Evolutionary conservation across 2,888 invertebrate genomes (phyloP).

Genomic region (Campoletis raptor): DNA sequence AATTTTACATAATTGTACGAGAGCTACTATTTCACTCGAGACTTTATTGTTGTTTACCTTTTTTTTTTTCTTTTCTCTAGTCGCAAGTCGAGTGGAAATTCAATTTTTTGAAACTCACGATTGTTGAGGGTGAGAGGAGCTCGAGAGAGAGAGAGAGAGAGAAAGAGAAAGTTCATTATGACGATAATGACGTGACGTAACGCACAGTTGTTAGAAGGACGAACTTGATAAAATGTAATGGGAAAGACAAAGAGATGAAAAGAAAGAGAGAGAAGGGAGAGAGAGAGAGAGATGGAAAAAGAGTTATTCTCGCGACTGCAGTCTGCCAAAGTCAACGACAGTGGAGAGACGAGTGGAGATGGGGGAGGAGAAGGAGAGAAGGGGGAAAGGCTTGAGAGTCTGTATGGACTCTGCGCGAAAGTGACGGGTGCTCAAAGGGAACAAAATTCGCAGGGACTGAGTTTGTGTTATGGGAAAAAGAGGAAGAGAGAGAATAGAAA

Average conservation of each 20-base stretch:
- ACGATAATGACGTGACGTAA: constrained; percentile 64
- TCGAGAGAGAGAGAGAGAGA: not conserved
- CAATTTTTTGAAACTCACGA: constrained; percentile 19
- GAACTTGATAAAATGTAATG: constrained; percentile 48
- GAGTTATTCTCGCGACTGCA: constrained; percentile 21
- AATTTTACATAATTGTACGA: not conserved
- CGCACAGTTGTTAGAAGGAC: constrained; percentile 26
- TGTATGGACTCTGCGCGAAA: constrained; percentile 6
- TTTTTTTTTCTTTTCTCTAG: not conserved
- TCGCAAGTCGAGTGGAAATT: not conserved
- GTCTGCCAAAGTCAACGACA: constrained; percentile 55
- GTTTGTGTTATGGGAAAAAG: not conserved
- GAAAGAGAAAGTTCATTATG: constrained; percentile 64
- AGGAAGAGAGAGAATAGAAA: constrained; percentile 22
- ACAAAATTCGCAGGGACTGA: constrained; percentile 52
- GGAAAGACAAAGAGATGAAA: constrained; percentile 8
- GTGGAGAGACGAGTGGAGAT: constrained; percentile 3
- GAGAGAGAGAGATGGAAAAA: constrained; percentile 34
- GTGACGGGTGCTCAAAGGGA: constrained; percentile 62
- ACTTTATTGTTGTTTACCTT: not conserved
- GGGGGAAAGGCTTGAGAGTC: not conserved
- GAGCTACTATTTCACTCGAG: not conserved
- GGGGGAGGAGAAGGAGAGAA: too few relatives aligned
- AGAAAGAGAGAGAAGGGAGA: constrained; percentile 43
- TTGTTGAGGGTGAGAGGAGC: not conserved